Conservation (phyloP, 2,888 invertebrate genomes). For the Eumacrocentrus americanus region DNA sequence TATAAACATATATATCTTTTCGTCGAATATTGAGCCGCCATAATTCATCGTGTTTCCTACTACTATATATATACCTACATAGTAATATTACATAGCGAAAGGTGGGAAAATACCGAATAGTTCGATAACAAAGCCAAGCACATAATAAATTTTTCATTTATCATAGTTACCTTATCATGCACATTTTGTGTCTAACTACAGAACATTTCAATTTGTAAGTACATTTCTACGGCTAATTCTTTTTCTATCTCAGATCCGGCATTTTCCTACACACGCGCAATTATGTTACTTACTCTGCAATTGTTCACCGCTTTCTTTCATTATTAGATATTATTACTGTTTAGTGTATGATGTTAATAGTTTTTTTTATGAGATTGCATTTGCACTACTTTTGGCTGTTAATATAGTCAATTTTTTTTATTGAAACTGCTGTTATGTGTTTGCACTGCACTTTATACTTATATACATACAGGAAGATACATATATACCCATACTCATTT, state of each 20-base stretch:
- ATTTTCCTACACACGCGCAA: slow-evolving; percentile 6
- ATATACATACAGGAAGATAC: no score
- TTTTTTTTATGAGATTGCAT: slow-evolving; percentile 42
- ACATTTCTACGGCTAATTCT: neutral
- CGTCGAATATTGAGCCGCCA: neutral
- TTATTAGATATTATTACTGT: slow-evolving; percentile 30
- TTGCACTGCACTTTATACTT: slow-evolving; percentile 53
- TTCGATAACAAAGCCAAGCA: no score
- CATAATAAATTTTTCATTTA: neutral
- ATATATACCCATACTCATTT: no score
- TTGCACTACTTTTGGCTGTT: slow-evolving; percentile 47
- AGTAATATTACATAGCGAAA: neutral
- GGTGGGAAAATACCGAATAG: neutral
- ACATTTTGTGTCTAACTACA: neutral
- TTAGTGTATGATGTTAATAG: slow-evolving; percentile 51
- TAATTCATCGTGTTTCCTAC: neutral
- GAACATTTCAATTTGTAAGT: neutral
- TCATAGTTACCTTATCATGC: no score
- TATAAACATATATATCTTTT: neutral
- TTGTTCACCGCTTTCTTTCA: slow-evolving; percentile 15
- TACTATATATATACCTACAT: neutral
- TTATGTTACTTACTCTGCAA: slow-evolving; percentile 15
- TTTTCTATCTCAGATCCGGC: neutral
- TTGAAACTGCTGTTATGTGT: slow-evolving; percentile 45
- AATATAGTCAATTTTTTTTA: slow-evolving; percentile 44